Evolutionary conservation across 2,888 invertebrate species (phyloP).

Genomic region (Cheilosia urbana): DNA sequence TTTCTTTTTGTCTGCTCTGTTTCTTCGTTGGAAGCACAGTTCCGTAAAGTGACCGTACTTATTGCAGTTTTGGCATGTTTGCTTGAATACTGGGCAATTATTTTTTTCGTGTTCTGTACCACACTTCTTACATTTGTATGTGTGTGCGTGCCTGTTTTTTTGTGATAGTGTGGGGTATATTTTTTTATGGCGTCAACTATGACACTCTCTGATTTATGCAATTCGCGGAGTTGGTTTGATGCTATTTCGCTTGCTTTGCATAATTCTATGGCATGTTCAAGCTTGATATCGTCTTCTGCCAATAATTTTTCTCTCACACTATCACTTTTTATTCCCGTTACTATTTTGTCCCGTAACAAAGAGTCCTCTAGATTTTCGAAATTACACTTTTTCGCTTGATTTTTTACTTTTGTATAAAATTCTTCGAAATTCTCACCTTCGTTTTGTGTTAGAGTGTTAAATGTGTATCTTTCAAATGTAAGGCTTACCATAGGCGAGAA

Average conservation of each 20-base stretch:
- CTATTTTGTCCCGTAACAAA: not conserved
- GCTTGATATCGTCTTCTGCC: conserved; percentile 22
- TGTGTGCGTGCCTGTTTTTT: conserved; percentile 7
- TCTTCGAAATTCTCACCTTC: not conserved
- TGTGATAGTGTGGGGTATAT: conserved; percentile 15
- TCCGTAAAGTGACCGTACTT: conserved; percentile 16
- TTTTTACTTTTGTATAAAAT: too few relatives aligned
- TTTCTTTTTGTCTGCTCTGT: not conserved
- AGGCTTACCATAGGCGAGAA: conserved; percentile 18
- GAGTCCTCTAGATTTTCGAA: not conserved
- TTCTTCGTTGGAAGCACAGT: conserved; percentile 13
- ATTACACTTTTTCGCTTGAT: not conserved
- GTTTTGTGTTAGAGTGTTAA: conserved; percentile 4
- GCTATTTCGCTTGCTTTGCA: conserved; percentile 27
- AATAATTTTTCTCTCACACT: conserved; percentile 27
- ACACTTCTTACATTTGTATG: conserved; percentile 11
- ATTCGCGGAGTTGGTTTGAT: conserved; percentile 1
- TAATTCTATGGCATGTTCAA: conserved; percentile 6
- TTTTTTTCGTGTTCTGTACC: conserved; percentile 25
- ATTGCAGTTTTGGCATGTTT: conserved; percentile 15
- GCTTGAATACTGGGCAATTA: conserved; percentile 21
- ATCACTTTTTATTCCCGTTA: conserved; percentile 12
- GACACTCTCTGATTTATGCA: conserved; percentile 21
- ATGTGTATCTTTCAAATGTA: conserved; percentile 41
- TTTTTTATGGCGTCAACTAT: conserved; percentile 19